phyloP scores from a whole-genome alignment of 2,113 vertebrate species.

The Sitta europaea region DNA sequence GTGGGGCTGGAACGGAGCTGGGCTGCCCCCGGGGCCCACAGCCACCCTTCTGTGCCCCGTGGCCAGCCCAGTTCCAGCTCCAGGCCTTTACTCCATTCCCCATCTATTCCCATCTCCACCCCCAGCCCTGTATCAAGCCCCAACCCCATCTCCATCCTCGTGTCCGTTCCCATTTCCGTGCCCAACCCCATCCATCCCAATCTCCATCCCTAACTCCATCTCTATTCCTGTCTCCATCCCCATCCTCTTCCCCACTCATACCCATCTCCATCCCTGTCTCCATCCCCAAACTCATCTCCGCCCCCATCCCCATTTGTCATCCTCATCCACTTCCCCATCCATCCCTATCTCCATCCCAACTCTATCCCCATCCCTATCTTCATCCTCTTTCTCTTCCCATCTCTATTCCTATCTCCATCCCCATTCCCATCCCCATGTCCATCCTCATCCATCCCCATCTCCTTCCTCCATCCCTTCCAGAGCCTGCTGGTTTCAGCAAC shows the following conservation, averaged over 20 bases:
- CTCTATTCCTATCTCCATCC: neutral
- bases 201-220: neutral
- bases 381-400: neutral
- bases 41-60: no score
- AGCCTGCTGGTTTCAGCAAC: neutral
- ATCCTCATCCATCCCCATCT: neutral
- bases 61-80: neutral
- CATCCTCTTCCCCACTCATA: neutral
- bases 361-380: neutral
- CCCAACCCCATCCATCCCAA: no score
- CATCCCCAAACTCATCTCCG: no score
- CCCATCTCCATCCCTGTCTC: neutral
- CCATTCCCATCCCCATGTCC: neutral
- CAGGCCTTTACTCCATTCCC: neutral
- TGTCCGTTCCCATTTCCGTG: neutral
- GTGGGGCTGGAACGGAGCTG: neutral
- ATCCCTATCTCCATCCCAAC: no score
- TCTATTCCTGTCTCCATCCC: no score
- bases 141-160: rapidly evolving
- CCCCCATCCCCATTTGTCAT: no score
- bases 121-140: neutral
- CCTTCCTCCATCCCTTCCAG: neutral
- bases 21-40: no score
- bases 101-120: no score
- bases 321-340: neutral